phyloP scores from a whole-genome alignment of 2,113 vertebrate species.

The Lepus europaeus region DNA sequence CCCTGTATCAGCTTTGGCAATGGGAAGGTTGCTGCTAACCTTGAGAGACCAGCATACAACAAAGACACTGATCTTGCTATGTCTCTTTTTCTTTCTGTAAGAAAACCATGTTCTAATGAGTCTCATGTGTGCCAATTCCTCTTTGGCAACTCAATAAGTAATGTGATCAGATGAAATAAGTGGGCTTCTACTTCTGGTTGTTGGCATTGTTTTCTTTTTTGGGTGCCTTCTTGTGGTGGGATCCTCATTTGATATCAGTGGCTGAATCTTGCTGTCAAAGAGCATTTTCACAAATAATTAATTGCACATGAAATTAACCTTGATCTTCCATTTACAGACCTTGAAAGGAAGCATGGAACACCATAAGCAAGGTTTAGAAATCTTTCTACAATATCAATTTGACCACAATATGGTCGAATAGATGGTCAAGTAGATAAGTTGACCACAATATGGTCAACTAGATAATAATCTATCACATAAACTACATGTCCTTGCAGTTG shows the following conservation, averaged over 20 bases:
- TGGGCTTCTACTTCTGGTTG: background rate
- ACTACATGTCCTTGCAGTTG: background rate
- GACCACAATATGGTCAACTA: background rate
- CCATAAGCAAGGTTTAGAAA: background rate
- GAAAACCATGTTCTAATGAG: background rate
- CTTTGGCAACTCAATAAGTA: background rate
- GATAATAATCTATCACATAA: background rate
- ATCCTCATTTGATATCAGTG: background rate
- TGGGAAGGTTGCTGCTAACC: background rate
- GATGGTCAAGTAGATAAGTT: too few species aligned
- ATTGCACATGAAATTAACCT: background rate
- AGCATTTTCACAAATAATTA: background rate
- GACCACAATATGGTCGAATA: background rate
- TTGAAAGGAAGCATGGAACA: background rate
- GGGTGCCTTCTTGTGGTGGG: too few species aligned
- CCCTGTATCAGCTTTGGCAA: too few species aligned
- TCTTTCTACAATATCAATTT: background rate
- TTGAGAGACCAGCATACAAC: background rate
- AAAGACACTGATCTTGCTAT: background rate
- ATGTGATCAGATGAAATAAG: too few species aligned
- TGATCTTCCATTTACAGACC: background rate
- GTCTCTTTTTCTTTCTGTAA: background rate
- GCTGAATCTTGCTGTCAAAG: background rate
- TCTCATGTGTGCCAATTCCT: too few species aligned
- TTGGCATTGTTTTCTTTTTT: background rate